Evolutionary conservation across 2,797 vertebrate genomes (phyloP).

Genomic region (Alca torda): DNA sequence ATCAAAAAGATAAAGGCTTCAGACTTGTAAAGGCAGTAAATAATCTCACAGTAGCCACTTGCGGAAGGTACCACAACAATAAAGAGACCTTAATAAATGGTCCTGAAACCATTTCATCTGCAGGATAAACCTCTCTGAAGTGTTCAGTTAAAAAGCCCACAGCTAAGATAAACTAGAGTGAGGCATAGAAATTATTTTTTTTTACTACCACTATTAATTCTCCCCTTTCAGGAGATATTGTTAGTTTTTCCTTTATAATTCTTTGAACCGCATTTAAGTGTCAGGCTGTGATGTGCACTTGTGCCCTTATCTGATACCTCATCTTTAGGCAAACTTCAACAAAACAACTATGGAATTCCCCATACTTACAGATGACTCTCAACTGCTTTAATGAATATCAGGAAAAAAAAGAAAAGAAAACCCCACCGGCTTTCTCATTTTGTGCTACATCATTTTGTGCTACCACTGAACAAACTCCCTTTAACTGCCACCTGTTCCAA

Average conservation of each 20-base stretch:
- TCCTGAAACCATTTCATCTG: neutral
- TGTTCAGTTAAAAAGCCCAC: neutral
- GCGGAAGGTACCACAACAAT: neutral
- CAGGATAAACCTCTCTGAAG: neutral
- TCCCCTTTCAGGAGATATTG: neutral
- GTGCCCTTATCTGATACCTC: neutral
- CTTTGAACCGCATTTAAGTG: neutral
- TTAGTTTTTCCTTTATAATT: neutral
- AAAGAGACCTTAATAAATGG: neutral
- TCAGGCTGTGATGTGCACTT: neutral
- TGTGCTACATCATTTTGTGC: neutral
- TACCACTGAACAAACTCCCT: neutral
- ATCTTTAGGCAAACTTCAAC: neutral
- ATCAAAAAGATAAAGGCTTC: neutral
- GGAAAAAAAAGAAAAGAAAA: neutral
- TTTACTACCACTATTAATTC: neutral
- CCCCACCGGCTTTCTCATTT: neutral
- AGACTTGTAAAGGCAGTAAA: neutral
- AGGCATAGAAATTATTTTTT: neutral
- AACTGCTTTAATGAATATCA: neutral
- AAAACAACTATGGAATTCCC: neutral
- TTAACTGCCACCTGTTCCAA: neutral
- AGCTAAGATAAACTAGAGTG: neutral
- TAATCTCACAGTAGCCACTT: neutral
- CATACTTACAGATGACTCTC: neutral